Evolutionary conservation across 2,113 vertebrate species (phyloP).

Genomic region (Nicator chloris): DNA sequence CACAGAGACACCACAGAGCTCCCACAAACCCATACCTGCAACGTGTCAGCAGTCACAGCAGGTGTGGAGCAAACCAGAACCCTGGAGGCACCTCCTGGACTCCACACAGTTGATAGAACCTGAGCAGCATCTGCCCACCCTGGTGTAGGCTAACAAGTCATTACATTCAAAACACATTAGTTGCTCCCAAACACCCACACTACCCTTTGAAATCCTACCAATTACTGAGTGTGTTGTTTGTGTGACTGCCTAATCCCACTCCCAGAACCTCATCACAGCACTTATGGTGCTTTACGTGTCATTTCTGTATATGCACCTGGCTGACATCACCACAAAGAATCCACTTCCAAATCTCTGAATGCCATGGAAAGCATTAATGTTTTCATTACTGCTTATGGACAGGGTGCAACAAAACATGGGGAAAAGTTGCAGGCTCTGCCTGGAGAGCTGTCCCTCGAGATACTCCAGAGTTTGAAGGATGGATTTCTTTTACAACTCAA

Average conservation of each 20-base stretch:
- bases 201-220: not conserved
- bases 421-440: not conserved
- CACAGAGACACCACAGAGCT: not conserved
- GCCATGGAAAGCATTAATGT: fast-evolving
- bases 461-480: not conserved
- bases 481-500: not conserved
- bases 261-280: not conserved
- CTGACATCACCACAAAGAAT: not conserved
- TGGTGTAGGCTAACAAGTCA: not conserved
- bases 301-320: not conserved
- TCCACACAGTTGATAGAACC: not conserved
- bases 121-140: not conserved
- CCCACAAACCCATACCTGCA: not conserved
- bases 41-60: not conserved
- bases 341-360: not conserved
- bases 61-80: not conserved
- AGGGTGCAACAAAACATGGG: fast-evolving
- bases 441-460: not conserved
- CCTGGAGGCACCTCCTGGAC: not conserved
- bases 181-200: not conserved
- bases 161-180: not conserved
- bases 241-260: not conserved
- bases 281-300: not conserved
- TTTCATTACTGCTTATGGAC: not conserved
- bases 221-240: not conserved